Conservation (phyloP, 2,113 vertebrate genomes). For the Bufo bufo region DNA sequence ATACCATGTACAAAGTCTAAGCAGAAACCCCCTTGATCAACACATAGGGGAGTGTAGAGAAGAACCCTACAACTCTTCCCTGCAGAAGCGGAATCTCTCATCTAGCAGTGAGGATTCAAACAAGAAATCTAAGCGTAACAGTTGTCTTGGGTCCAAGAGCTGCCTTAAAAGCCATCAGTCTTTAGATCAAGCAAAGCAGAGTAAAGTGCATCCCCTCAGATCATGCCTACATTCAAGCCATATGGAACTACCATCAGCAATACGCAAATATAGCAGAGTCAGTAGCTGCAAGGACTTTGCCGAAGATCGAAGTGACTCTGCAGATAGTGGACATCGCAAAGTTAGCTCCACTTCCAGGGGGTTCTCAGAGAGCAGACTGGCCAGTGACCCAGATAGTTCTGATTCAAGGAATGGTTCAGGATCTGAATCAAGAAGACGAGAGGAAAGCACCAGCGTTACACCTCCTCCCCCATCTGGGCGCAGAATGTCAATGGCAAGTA, state of each 20-base stretch:
- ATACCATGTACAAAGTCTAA: constrained; percentile 45
- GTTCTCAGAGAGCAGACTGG: constrained; percentile 75
- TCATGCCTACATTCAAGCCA: constrained; percentile 66
- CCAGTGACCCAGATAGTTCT: constrained; percentile 72
- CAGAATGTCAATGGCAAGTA: constrained; percentile 91
- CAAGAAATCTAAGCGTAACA: constrained; percentile 54
- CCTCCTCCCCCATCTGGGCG: constrained; percentile 76
- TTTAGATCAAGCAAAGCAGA: constrained; percentile 61
- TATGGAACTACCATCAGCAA: constrained; percentile 69
- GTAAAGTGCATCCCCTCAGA: constrained; percentile 60
- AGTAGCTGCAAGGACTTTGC: constrained; percentile 74
- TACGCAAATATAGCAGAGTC: constrained; percentile 74
- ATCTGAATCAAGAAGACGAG: constrained; percentile 66
- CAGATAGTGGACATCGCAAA: constrained; percentile 77
- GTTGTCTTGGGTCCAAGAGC: constrained; percentile 58
- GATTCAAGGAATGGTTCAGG: constrained; percentile 70
- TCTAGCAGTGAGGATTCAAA: constrained; percentile 71
- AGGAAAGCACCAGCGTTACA: constrained; percentile 72
- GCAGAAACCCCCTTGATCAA: constrained; percentile 60
- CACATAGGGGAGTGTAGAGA: constrained; percentile 65
- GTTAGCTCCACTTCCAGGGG: constrained; percentile 83
- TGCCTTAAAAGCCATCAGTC: constrained; percentile 50
- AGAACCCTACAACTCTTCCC: constrained; percentile 60
- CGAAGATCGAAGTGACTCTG: constrained; percentile 74
- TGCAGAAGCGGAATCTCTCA: constrained; percentile 67